These are phyloP conservation scores for Podabrus alpinus DNA, from an alignment of 2,888 invertebrate genomes.

Conservation along the genomic window DNA sequence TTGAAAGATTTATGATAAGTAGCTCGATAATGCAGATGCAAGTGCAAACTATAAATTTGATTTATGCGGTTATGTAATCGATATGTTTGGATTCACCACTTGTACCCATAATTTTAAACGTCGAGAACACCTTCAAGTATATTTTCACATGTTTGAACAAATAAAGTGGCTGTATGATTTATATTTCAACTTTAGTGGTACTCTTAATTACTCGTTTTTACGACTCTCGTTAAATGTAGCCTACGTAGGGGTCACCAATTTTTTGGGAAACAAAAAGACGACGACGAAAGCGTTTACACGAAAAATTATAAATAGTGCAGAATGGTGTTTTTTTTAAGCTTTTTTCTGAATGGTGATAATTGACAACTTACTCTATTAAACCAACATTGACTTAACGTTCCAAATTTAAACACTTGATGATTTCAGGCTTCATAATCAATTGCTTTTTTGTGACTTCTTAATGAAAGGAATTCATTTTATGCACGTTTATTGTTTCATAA, in stretches of 20 bases:
- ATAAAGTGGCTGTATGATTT: conserved; percentile 33
- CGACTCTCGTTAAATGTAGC: not conserved
- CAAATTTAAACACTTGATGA: not conserved
- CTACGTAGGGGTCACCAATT: not conserved
- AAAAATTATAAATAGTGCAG: not conserved
- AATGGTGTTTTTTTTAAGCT: not conserved
- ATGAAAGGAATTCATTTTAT: not conserved
- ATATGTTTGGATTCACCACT: conserved; percentile 33
- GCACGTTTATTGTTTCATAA: conserved; percentile 18
- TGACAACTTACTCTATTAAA: not conserved
- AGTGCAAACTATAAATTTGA: conserved; percentile 23
- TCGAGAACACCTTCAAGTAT: conserved; percentile 29
- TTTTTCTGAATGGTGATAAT: not conserved
- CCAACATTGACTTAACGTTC: not conserved
- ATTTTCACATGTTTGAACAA: conserved; percentile 30
- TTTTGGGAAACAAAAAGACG: not conserved
- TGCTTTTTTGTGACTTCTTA: conserved; percentile 3
- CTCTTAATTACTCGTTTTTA: conserved; percentile 24
- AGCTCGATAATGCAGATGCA: not conserved
- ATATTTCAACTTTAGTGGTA: conserved; percentile 28
- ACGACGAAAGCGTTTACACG: not conserved
- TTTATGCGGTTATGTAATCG: conserved; percentile 25
- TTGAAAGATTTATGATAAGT: not conserved
- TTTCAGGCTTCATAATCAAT: not conserved
- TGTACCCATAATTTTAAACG: conserved; percentile 32